Evolutionary conservation across 2,797 vertebrate genomes (phyloP).

Genomic region (Mergus octosetaceus): DNA sequence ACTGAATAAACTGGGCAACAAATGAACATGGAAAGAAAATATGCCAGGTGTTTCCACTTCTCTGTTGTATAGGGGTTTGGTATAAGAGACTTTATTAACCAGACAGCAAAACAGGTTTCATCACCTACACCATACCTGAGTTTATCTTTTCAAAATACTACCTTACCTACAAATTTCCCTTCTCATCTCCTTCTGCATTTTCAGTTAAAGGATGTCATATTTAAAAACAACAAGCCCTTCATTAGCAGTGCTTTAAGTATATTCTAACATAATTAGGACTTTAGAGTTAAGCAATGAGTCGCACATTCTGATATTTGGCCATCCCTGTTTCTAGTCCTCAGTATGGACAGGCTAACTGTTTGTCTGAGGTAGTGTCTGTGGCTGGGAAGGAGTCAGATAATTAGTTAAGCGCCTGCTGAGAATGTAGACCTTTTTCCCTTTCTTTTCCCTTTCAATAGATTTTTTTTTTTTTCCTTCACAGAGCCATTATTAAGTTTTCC

Average conservation of each 20-base stretch:
- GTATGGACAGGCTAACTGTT: not conserved
- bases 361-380: not conserved
- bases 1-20: not conserved
- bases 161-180: not conserved
- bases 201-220: not conserved
- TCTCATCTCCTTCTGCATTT: not conserved
- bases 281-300: not conserved
- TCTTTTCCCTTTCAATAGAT: not conserved
- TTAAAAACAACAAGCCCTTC: not conserved
- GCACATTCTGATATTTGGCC: not conserved
- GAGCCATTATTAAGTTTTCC: conserved; percentile 26
- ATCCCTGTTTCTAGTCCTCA: not conserved
- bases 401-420: conserved; percentile 17
- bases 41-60: not conserved
- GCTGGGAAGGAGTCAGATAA: conserved; percentile 17
- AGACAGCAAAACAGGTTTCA: not conserved
- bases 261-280: not conserved
- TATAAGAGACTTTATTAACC: not conserved
- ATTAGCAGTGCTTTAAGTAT: not conserved
- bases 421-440: not conserved
- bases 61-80: not conserved
- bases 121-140: not conserved
- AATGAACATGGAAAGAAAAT: not conserved
- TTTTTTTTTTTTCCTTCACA: not conserved
- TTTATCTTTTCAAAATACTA: not conserved